Conservation (phyloP, 2,113 vertebrate species). For the Microcebus murinus region DNA sequence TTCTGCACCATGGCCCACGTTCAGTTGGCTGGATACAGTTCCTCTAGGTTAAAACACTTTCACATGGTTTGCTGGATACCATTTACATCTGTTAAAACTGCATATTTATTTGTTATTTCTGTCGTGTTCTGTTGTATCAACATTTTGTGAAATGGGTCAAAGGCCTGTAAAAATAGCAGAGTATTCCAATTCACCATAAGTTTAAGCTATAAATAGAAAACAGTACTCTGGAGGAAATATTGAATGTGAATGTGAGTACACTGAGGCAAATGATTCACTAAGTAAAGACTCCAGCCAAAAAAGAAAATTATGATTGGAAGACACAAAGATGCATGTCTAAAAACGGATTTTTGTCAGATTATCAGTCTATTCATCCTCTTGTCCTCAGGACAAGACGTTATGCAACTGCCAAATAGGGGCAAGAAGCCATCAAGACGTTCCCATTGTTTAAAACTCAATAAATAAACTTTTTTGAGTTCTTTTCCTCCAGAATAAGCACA, state of each 20-base stretch:
- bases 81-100: constrained; percentile 35
- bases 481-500: background rate
- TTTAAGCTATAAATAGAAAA: background rate
- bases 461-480: background rate
- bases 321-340: background rate
- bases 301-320: background rate
- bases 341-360: background rate
- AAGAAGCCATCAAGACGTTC: background rate
- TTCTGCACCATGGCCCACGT: background rate
- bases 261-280: background rate
- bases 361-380: background rate
- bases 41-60: background rate
- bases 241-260: background rate
- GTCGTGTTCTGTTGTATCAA: background rate
- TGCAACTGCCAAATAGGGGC: background rate
- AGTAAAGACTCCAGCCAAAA: background rate
- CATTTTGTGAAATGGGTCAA: background rate
- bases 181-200: background rate
- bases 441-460: background rate
- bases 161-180: background rate
- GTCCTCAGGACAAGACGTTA: background rate
- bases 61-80: background rate
- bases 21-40: background rate
- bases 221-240: background rate
- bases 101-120: background rate